Evolutionary conservation across 35 echinoderm and acorn worm genomes (phyloP), one percentile per base, ranked within the genome.

Genomic region (Chiridota heheva): DNA sequence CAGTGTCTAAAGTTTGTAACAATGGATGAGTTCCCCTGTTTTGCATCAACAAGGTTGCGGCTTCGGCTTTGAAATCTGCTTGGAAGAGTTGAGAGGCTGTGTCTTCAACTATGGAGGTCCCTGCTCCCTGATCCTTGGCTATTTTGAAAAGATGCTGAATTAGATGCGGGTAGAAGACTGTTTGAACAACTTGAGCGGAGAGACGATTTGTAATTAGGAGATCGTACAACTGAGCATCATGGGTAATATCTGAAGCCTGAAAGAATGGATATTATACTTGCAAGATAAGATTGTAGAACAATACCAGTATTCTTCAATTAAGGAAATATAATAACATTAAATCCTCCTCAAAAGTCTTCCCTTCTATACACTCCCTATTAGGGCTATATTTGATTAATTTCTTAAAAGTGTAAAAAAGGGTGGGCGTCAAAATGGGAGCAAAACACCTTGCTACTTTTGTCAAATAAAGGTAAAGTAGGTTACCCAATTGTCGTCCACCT

Each of bases 1-100:
- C 86, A 27, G 91, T 85, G 60, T 96, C 87, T 22, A 96, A 45
- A 13, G 91, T 96, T 20, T 80, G 58, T 17, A 96, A 58, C 80
- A 86, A 73, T 6, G 73, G 81, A 30, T 96, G 73, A 18, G 74
- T 81, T 37, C 81, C 84, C 58, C 69, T 75, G 81, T 72, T 72
- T 41, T 44, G 58, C 36, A 96, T 44, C 56, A 90, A 72, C 40
- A 96, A 56, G 6, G 91, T 53, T 32, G 78, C 80, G 13, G 78
- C 91, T 61, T 89, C 91, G 5, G 81, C 73, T 37, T 96, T 82
- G 39, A 60, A 83, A 25, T 86, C 91, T 72, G 74, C 63, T 56
- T 73, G 27, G 33, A 58, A 81, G 10, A 96, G 81, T 62, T 96
- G 84, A 15, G 70, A 53, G 25, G 81, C 82, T 40, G 90, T 51